Conservation (phyloP, 2,797 vertebrate species). For the Centroberyx gerrardi region DNA sequence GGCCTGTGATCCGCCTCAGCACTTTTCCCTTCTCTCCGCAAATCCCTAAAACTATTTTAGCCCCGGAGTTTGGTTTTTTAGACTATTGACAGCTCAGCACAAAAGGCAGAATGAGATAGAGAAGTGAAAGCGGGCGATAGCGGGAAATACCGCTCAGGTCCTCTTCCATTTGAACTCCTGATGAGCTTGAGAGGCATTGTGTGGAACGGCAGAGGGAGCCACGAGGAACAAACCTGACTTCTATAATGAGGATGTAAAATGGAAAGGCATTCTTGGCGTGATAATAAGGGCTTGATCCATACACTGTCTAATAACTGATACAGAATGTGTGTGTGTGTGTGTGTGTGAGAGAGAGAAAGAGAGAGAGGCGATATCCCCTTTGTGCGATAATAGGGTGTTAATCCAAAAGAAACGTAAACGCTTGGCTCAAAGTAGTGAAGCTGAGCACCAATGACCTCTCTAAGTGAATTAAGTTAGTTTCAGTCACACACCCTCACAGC, state of each 20-base stretch:
- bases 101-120: conserved; percentile 62
- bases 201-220: conserved; percentile 32
- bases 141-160: conserved; percentile 35
- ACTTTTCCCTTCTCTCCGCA: conserved; percentile 66
- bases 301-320: conserved; percentile 26
- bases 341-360: background rate
- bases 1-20: conserved; percentile 73
- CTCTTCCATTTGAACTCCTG: conserved; percentile 37
- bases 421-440: conserved; percentile 59
- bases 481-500: conserved; percentile 41
- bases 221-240: conserved; percentile 29
- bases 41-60: conserved; percentile 75
- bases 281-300: conserved; percentile 19
- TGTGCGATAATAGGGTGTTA: conserved; percentile 59
- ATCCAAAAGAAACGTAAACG: conserved; percentile 66
- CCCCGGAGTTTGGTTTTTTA: conserved; percentile 53
- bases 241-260: conserved; percentile 32
- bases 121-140: conserved; percentile 35
- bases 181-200: conserved; percentile 51
- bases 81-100: conserved; percentile 72
- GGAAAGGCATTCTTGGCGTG: conserved; percentile 28
- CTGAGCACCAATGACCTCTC: conserved; percentile 58
- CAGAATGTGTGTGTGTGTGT: background rate
- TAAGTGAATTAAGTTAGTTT: conserved; percentile 52
- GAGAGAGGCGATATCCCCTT: conserved; percentile 47